Base-by-base conservation (phyloP, 2,113 vertebrate species). In the Etia nguti region DNA sequence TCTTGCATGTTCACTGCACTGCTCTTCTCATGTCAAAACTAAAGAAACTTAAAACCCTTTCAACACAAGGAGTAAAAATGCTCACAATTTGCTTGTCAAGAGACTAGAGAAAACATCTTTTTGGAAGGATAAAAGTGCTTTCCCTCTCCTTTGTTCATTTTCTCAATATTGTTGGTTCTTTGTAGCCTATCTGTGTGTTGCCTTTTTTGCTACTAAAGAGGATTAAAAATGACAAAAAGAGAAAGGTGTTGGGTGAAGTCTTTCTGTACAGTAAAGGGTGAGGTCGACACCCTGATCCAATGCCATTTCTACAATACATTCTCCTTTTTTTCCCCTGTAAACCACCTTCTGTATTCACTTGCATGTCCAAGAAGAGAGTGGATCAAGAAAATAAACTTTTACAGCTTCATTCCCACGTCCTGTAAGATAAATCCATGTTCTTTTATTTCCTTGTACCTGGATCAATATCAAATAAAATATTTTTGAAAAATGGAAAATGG, bases 401-500 rank as follows among this genome's bases (percentile, higher is more conserved):
- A 92, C 89, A 93, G 93, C 93, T 91, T 93, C 92, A 94, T 94
- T 94, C 91, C 88, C 92, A 94, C 94, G 89, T 92, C 90, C 92
- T 96, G 95, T 96, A 96, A 94, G 80, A 96, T 95, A 95, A 94
- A 93, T 89, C 91, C 92, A 91, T 94, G 87, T 92, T 95, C 88
- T 93, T 96, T 96, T 88, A 87, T 95, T 96, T 96, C 93, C 91
- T 87, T 96, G 94, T 97, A 94, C 95, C 91, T 94, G 95, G 96
- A 96, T 95, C 95, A 95, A 85, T 96, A 96, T 90, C 86, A 93
- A 96, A 96, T 95, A 96, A 97, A 96, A 96, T 96, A 93, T 96
- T 96, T 97, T 97, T 96, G 75, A 96, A 97, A 97, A 96, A 95
- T 91, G 86, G 90, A 83, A 79, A 83, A 80, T n/a, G 90, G 38